Evolutionary conservation across 2,888 invertebrate genomes (phyloP).

Genomic region (Elysia crispata): DNA sequence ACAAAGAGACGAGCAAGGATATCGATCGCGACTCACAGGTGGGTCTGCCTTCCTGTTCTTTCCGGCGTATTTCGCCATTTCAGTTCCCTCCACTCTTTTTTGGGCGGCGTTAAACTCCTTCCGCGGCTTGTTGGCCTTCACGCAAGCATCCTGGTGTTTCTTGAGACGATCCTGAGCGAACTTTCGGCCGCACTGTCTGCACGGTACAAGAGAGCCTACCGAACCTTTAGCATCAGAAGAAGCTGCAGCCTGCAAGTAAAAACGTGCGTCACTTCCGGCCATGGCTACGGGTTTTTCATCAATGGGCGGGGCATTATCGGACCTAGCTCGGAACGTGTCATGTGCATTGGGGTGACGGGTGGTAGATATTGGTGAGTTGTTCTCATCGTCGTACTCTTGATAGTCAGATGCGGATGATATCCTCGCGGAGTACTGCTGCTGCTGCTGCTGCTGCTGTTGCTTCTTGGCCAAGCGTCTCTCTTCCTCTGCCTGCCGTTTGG

Average conservation of each 20-base stretch:
- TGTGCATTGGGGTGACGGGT: not conserved
- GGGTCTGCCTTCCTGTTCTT: conserved; percentile 65
- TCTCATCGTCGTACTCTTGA: not conserved
- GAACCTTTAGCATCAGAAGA: conserved; percentile 57
- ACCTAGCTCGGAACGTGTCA: conserved; percentile 23
- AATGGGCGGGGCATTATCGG: conserved; percentile 32
- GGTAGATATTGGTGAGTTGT: not conserved
- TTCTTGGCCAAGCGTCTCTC: not conserved
- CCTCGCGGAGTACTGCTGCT: not conserved
- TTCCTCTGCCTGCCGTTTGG: not conserved
- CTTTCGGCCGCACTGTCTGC: conserved; percentile 87
- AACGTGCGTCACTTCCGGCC: conserved; percentile 21
- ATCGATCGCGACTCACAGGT: conserved; percentile 57
- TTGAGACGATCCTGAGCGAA: conserved; percentile 87
- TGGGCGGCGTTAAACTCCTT: conserved; percentile 74
- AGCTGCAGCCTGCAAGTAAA: conserved; percentile 54
- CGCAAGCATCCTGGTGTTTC: conserved; percentile 72
- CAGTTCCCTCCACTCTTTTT: conserved; percentile 86
- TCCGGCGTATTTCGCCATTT: conserved; percentile 86
- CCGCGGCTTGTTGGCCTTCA: conserved; percentile 68
- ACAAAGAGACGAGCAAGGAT: no score
- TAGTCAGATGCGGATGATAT: not conserved
- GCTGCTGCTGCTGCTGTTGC: not conserved
- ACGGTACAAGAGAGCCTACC: conserved; percentile 79
- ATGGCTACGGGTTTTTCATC: conserved; percentile 26